phyloP scores from a whole-genome alignment of 2,113 vertebrate genomes.

The Xenopus laevis region DNA sequence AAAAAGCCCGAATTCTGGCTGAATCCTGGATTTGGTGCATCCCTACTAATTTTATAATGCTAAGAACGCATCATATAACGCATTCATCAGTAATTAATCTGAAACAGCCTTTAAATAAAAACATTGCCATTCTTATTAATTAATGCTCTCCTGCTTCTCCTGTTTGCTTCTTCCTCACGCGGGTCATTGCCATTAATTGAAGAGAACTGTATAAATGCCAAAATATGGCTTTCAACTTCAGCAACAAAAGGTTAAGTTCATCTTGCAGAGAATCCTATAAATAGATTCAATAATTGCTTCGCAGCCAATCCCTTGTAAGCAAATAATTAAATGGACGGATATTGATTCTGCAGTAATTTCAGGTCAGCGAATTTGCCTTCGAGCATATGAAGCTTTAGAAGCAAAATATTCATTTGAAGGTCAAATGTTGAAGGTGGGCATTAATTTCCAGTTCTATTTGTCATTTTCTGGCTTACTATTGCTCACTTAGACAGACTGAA shows the following conservation, averaged over 20 bases:
- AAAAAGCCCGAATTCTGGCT: too few species aligned
- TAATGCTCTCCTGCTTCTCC: background rate
- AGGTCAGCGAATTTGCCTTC: slow-evolving; percentile 15
- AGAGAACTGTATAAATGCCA: background rate
- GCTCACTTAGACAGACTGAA: background rate
- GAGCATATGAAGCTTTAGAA: slow-evolving; percentile 4
- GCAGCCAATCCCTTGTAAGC: background rate
- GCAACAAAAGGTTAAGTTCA: background rate
- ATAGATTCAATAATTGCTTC: slow-evolving; percentile 15
- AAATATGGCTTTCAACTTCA: background rate
- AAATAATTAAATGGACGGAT: slow-evolving; percentile 20
- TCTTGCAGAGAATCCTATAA: background rate
- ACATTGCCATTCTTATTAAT: background rate
- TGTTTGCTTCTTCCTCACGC: background rate
- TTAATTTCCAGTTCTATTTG: background rate
- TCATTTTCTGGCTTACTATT: background rate
- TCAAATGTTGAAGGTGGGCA: background rate
- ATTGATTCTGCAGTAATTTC: slow-evolving; percentile 29
- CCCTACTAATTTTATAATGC: too few species aligned
- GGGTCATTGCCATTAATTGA: background rate
- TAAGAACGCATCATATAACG: background rate
- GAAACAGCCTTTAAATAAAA: background rate
- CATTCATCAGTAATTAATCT: background rate
- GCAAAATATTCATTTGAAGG: slow-evolving; percentile 3
- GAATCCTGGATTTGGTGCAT: too few species aligned